Evolutionary conservation across 2,888 invertebrate genomes (phyloP).

Genomic region (Caenorhabditis angaria): DNA sequence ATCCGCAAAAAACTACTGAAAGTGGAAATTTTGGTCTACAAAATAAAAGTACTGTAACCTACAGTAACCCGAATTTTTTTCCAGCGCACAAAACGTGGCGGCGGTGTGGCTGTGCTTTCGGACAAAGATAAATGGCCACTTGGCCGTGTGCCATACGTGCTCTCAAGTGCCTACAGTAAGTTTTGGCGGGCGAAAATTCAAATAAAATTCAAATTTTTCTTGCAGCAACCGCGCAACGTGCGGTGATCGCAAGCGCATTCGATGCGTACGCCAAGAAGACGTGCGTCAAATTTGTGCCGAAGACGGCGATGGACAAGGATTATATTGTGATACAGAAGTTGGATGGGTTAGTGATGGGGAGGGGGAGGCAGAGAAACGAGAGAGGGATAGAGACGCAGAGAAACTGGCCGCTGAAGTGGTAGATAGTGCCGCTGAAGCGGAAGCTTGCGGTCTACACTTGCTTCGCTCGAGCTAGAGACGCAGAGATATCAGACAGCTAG

Average conservation of each 20-base stretch:
- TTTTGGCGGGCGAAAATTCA: not conserved
- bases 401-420: no score
- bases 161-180: conserved; percentile 69
- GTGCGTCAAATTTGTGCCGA: conserved; percentile 79
- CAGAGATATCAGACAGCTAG: no score
- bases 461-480: no score
- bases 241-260: conserved; percentile 76
- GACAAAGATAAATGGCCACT: conserved; percentile 71
- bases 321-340: conserved; percentile 77
- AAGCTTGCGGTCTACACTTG: no score
- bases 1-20: not conserved
- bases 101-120: conserved; percentile 61
- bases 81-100: conserved; percentile 62
- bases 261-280: conserved; percentile 78
- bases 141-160: conserved; percentile 68
- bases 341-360: conserved; percentile 59
- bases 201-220: not conserved
- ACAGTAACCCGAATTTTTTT: conserved; percentile 27
- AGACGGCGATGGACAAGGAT: conserved; percentile 75
- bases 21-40: not conserved
- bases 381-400: no score
- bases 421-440: no score
- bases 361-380: not conserved
- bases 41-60: not conserved
- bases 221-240: conserved; percentile 64